Evolutionary conservation across 2,888 invertebrate species (phyloP), one percentile per base, ranked within the genome.

Genomic region (Lepetodrilus schrolli): DNA sequence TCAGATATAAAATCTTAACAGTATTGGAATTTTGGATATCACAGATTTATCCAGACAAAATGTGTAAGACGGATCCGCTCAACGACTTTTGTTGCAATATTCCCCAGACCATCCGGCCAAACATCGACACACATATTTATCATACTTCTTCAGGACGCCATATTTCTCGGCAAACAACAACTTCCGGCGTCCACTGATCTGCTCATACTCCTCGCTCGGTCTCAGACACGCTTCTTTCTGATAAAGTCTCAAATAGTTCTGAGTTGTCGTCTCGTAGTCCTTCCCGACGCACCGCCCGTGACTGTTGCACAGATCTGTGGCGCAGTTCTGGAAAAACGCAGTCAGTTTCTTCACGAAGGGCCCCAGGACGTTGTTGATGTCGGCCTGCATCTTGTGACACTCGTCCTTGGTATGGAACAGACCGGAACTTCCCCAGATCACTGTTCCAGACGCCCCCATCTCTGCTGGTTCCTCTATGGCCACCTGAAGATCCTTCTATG

Each of bases 381-480:
- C 86, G 0, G 74, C 66, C 66, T 80, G 74, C 20, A 83, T 37
- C 2, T 47, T 49, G 4, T 73, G 65, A 66, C 87, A 87, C 37
- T 83, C 79, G 5, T 74, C 50, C 48, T 68, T 72, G n/a, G 74
- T 80, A 37, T 68, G 37, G 65, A 83, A 80, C 7, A 70, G 69
- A 13, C 36, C 23, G 0, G 80, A 80, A 26, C 81, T 83, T 7
- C 80, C 86, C 87, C 87, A 87, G 34, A 87, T 48, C n/a, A 83
- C 78, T 10, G 84, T 80, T 0, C 86, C 87, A 20, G 82, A 82
- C 1, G 84, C 74, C 20, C 86, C 86, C 66, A 82, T 79, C 51
- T 82, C 76, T 30, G 82, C 83, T 8, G 84, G 74, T 66, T 84
- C 79, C 4, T 71, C 66, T 3, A 87, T 79, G 13, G 86, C 80